phyloP scores from a whole-genome alignment of 2,888 invertebrate species.

The Monoplex corrugatus region DNA sequence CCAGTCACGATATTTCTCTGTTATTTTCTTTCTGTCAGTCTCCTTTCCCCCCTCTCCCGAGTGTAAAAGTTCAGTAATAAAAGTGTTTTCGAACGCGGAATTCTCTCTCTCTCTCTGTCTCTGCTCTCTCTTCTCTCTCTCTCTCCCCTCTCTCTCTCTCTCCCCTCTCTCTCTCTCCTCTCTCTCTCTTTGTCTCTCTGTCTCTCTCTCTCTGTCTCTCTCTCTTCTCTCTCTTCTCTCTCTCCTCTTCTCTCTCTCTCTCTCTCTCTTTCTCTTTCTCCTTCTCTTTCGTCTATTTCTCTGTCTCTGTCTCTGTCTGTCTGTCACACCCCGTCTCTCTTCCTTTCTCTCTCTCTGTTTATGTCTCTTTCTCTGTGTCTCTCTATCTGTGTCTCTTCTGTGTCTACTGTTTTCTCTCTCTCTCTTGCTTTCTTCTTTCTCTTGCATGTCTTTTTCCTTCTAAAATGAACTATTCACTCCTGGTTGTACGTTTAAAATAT shows the following conservation, averaged over 20 bases:
- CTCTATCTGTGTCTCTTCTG: not conserved
- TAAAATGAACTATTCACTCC: too few species aligned
- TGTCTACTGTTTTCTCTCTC: not conserved
- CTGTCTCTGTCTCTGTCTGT: not conserved
- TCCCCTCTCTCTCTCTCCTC: not conserved
- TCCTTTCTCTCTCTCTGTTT: slow-evolving; percentile 3
- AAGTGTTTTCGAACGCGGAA: too few species aligned
- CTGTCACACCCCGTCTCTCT: too few species aligned
- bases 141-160: not conserved
- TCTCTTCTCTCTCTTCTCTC: not conserved
- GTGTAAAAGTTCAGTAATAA: too few species aligned
- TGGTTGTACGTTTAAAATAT: too few species aligned
- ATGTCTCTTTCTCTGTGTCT: not conserved
- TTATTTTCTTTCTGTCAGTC: not conserved
- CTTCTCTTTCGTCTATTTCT: not conserved
- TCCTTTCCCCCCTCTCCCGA: not conserved
- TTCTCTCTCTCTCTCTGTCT: not conserved
- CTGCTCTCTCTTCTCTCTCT: not conserved
- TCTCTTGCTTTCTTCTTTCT: not conserved
- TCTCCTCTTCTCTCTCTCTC: not conserved
- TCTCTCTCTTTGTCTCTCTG: not conserved
- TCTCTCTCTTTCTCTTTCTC: not conserved
- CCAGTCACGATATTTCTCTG: too few species aligned
- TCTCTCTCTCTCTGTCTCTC: not conserved
- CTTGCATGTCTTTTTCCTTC: not conserved